A percentile compares a stretch with the other conserved stretches of the same genome.
Conservation (phyloP, 2,113 vertebrate species). For the Rhinogobius similis region DNA sequence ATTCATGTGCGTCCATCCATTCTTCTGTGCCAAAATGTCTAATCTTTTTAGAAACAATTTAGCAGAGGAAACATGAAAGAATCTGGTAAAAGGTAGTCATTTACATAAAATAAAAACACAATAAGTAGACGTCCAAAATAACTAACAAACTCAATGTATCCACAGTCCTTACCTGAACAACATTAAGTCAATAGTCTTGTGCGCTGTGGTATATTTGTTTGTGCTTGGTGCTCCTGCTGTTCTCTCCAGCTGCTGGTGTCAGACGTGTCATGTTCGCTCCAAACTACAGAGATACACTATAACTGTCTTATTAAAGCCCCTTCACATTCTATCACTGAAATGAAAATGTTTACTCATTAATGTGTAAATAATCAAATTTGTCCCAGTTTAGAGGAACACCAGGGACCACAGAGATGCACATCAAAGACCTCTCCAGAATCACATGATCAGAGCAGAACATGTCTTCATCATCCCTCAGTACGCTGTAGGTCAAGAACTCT, state of each 20-base stretch:
- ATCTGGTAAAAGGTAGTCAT: too few relatives aligned
- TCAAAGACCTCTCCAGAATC: slow-evolving; percentile 16
- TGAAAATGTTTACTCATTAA: slow-evolving; percentile 10
- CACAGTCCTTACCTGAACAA: neutral
- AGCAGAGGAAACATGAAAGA: too few relatives aligned
- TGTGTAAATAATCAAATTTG: slow-evolving; percentile 32
- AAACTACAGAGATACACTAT: neutral
- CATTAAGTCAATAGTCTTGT: neutral
- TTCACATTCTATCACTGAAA: neutral
- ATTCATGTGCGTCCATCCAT: neutral
- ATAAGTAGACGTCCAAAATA: neutral
- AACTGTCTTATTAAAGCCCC: slow-evolving; percentile 10
- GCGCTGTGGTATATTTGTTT: neutral
- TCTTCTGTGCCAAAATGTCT: neutral
- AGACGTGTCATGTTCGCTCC: neutral
- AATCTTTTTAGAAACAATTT: neutral
- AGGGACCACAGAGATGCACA: slow-evolving; percentile 18
- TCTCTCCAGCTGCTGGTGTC: neutral
- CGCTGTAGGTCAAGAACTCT: neutral
- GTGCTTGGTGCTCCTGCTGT: neutral
- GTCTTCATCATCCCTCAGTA: too few relatives aligned
- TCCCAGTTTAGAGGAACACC: slow-evolving; percentile 31
- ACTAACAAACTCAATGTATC: neutral
- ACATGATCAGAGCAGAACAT: neutral
- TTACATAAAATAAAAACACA: neutral